phyloP scores from a whole-genome alignment of 2,888 invertebrate species.

The Sinohyriopsis cumingii region DNA sequence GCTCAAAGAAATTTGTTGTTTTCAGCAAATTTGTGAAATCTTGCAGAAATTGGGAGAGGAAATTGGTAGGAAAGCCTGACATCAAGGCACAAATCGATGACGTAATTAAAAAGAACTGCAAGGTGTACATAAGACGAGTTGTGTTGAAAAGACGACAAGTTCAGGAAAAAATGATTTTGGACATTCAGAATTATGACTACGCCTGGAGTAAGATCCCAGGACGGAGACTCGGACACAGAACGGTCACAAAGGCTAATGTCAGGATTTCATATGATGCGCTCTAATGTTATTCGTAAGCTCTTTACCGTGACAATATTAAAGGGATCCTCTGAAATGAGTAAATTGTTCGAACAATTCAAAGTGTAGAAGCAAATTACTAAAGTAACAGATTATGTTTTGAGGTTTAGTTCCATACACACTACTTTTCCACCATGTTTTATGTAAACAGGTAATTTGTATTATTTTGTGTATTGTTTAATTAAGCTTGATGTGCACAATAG shows the following conservation, averaged over 20 bases:
- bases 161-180: conserved; percentile 12
- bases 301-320: no score
- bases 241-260: conserved; percentile 11
- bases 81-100: conserved; percentile 35
- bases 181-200: conserved; percentile 39
- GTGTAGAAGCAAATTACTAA: no score
- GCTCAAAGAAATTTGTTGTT: conserved; percentile 36
- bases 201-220: conserved; percentile 25
- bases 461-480: no score
- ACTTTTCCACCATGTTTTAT: no score
- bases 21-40: conserved; percentile 26
- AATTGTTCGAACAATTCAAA: no score
- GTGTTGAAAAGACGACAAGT: conserved; percentile 20
- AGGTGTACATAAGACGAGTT: conserved; percentile 33
- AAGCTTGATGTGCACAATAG: no score
- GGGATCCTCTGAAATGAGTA: no score
- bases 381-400: no score
- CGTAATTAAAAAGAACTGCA: conserved; percentile 32
- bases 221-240: conserved; percentile 8
- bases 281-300: no score
- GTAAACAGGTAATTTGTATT: no score
- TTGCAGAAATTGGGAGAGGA: conserved; percentile 37
- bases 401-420: no score
- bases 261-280: conserved; percentile 10
- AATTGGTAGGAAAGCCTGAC: conserved; percentile 27